Evolutionary conservation across 2,888 invertebrate genomes (phyloP), one percentile per base, ranked within the genome.

Genomic region (Scrobipalpa atriplicella): DNA sequence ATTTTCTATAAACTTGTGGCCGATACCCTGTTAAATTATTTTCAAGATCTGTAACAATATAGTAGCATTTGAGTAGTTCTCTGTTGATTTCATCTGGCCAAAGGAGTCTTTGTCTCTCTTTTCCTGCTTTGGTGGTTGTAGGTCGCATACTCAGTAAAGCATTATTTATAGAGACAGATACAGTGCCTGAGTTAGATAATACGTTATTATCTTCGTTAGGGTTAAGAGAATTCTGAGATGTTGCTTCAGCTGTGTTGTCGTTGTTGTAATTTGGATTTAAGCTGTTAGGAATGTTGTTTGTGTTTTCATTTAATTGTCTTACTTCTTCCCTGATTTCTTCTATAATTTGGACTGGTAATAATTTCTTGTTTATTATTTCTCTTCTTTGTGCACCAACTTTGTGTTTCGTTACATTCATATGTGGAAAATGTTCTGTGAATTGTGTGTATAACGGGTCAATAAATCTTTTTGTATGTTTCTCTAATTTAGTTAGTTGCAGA

Each of bases 61-160:
- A 68, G 62, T 67, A 67, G 56, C 67, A 67, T 62, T 61, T 60
- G 47, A 69, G 65, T 9, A 69, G 68, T 29, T 70, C 66, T 54
- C 19, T 66, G 16, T 70, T 70, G 10, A 70, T 68, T 16, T 60
- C 10, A 29, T 67, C 62, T 1, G 67, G 66, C 69, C 67, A 69
- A 19, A 66, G 66, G 67, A 69, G 66, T 60, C 69, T 67, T 64
- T 70, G 68, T 64, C 70, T 70, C 51, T 41, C 64, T 60, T 67
- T 67, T 36, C 70, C 70, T 58, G 67, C 62, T 13, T 63, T 63
- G n/a, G 70, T 70, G 66, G 68, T 47, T 47, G 47, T n/a, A 47
- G 47, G 47, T 47, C 13, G 7, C 13, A 47, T 47, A n/a, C 13
- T 47, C 3, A 9, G 7, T 13, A 47, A 47, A 47, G 5, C 13